A percentile compares a stretch with the other conserved stretches of the same genome.
phyloP scores from a whole-genome alignment of 2,797 vertebrate species.

The Kryptolebias ocellatus region DNA sequence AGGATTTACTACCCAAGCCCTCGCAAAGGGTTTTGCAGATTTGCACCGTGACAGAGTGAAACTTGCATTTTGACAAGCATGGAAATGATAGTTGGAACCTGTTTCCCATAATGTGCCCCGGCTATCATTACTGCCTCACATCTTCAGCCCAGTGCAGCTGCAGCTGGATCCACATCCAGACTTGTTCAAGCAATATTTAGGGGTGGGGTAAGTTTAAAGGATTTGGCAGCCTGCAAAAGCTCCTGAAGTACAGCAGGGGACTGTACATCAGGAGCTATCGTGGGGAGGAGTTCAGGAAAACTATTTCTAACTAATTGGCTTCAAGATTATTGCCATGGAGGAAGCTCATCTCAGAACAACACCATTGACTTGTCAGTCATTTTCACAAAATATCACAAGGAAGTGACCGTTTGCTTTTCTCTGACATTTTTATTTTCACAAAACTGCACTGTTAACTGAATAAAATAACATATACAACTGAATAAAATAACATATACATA shows the following conservation, averaged over 20 bases:
- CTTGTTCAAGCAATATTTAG: constrained; percentile 28
- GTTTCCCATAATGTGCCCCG: constrained; percentile 2
- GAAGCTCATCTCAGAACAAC: constrained; percentile 19
- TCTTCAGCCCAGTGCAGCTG: constrained; percentile 9
- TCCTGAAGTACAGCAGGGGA: constrained; percentile 41
- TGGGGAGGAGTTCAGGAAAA: constrained; percentile 41
- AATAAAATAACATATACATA: neutral
- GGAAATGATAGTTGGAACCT: neutral
- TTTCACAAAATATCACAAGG: constrained; percentile 7
- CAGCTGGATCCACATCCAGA: constrained; percentile 46
- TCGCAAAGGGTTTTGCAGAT: neutral
- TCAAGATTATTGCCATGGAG: constrained; percentile 24
- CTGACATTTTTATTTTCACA: neutral
- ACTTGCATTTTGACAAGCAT: neutral
- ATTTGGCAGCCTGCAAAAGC: constrained; percentile 47
- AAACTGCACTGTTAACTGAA: no score
- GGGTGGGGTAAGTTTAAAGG: constrained; percentile 42
- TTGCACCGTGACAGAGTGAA: neutral
- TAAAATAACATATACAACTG: neutral
- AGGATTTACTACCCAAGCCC: neutral
- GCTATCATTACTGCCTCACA: constrained; percentile 13
- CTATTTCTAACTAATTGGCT: constrained; percentile 34
- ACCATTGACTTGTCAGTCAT: constrained; percentile 5
- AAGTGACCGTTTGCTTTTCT: neutral
- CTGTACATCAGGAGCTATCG: constrained; percentile 45